These are phyloP conservation scores for Heteractis magnifica DNA, from an alignment of 92 coral and sea anemone species.

Conservation along the genomic window DNA sequence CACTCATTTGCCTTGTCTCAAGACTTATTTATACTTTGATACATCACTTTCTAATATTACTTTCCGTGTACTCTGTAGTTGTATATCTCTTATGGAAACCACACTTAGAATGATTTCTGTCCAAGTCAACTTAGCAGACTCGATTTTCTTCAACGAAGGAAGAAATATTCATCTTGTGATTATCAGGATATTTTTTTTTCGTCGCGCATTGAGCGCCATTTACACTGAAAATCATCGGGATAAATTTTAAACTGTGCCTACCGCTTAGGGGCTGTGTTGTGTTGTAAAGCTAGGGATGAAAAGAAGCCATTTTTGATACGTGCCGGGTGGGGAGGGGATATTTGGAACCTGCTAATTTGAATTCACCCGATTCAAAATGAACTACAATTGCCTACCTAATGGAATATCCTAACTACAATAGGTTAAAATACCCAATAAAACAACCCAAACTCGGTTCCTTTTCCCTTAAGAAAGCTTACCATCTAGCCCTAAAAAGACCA, in stretches of 20 bases:
- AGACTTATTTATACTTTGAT: slow-evolving; percentile 19
- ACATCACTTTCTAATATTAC: background rate
- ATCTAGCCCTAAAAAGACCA: slow-evolving; percentile 13
- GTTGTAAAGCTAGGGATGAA: too few species aligned
- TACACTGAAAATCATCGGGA: too few species aligned
- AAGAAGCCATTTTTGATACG: too few species aligned
- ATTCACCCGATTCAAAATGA: background rate
- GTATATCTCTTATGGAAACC: slow-evolving; percentile 3
- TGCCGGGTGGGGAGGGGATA: background rate
- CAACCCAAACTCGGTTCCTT: background rate
- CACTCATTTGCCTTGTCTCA: slow-evolving; percentile 14
- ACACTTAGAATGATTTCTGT: background rate
- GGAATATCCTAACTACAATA: background rate
- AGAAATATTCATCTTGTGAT: background rate
- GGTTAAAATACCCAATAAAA: slow-evolving; percentile 2
- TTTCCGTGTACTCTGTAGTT: slow-evolving; percentile 1
- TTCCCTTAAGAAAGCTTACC: background rate
- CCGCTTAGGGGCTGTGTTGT: too few species aligned
- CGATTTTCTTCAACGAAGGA: background rate
- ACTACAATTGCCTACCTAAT: background rate
- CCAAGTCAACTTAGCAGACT: slow-evolving; percentile 30
- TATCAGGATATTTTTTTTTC: background rate
- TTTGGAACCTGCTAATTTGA: background rate
- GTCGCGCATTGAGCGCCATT: too few species aligned
- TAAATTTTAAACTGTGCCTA: too few species aligned